phyloP scores from a whole-genome alignment of 1,140 invertebrate genomes.

The Sitobion miscanthi region DNA sequence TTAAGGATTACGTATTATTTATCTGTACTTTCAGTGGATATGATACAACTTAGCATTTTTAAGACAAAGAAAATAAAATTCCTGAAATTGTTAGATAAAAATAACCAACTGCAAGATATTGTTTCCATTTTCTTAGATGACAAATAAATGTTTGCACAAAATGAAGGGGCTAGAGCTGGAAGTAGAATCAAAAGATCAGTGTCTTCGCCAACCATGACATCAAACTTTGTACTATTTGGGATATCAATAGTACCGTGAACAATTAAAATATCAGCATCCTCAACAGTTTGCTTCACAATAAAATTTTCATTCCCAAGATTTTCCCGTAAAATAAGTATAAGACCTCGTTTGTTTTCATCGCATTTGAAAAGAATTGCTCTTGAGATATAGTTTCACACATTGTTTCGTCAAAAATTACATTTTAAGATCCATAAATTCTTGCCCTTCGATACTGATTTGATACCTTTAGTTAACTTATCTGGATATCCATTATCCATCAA shows the following conservation, averaged over 20 bases:
- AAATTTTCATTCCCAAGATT: conserved; percentile 39
- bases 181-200: conserved; percentile 12
- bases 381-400: conserved; percentile 48
- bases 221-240: background rate
- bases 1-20: background rate
- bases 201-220: background rate
- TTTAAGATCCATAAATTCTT: background rate
- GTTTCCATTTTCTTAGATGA: background rate
- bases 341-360: conserved; percentile 35
- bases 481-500: conserved; percentile 58
- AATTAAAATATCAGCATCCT: conserved; percentile 59
- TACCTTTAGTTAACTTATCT: conserved; percentile 44
- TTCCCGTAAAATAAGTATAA: conserved; percentile 44
- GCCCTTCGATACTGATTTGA: conserved; percentile 44
- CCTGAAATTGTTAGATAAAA: background rate
- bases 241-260: conserved; percentile 57
- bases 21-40: background rate
- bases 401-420: conserved; percentile 53
- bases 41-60: conserved; percentile 26
- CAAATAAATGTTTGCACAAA: conserved; percentile 13
- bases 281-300: conserved; percentile 18
- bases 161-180: background rate
- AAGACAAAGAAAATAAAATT: background rate
- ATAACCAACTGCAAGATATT: background rate
- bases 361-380: conserved; percentile 56